Base-by-base conservation (phyloP, 2,797 vertebrate genomes). In the Sebastiscus tertius region DNA sequence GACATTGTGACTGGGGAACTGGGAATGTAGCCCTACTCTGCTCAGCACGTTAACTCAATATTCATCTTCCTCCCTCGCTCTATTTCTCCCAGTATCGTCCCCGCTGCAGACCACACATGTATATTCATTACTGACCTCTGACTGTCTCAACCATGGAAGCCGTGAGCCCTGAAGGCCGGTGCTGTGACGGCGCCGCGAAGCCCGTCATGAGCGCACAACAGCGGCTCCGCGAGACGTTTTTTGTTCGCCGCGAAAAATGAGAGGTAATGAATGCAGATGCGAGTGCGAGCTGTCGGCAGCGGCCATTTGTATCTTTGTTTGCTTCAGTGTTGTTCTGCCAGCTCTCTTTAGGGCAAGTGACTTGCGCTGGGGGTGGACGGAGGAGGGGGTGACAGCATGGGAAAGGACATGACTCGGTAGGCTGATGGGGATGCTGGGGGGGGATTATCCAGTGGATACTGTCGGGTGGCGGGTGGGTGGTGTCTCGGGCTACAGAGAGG, bases 91-190 rank as follows among this genome's bases (percentile, higher is more conserved):
- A 79, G 88, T 89, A 82, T 91, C 83, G 79, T 86, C 80, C 74
- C 66, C 9, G 79, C 79, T 89, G 83, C 84, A 89, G 82, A 92
- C 88, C 90, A 85, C 89, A 93, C 93, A 94, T 93, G 93, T 95
- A 91, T 94, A 94, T 94, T 95, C 92, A 95, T 94, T 84, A 91
- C 88, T 93, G 92, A 94, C 92, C 91, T 92, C 94, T 87, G 92
- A 87, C 86, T 88, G 89, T 86, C 90, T 90, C 80, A 77, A 61
- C 86, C 66, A 39, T 67, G 82, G 81, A 89, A 82, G 90, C 77
- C 71, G 66, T 10, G 71, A 77, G 85, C 83, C 87, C 87, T 14
- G 86, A 84, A 87, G 90, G 88, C 88, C 58, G 34, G 70, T 75
- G 80, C 80, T 49, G 46, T 49, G 88, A 81, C 36, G 71, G 83